These are phyloP conservation scores for Wasmannia auropunctata DNA, from an alignment of 1,140 invertebrate genomes.

Conservation along the genomic window DNA sequence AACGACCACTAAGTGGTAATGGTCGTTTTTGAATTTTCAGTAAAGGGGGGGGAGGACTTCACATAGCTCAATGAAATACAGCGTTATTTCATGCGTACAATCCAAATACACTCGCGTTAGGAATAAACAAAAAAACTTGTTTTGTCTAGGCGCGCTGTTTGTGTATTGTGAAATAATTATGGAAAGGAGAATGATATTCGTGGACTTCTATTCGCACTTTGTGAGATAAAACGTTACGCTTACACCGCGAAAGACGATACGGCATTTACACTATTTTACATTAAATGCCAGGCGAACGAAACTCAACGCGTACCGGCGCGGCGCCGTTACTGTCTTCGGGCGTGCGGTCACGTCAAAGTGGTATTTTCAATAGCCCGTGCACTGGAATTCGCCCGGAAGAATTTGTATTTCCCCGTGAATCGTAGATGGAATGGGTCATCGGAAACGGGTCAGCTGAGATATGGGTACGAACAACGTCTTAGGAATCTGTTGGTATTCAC, in stretches of 20 bases:
- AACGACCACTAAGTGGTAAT: no score
- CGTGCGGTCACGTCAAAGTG: constrained; percentile 79
- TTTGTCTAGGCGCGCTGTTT: not conserved
- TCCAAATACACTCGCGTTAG: not conserved
- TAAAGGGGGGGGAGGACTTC: no score
- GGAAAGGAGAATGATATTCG: not conserved
- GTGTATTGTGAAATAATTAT: not conserved
- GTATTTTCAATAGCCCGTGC: constrained; percentile 82
- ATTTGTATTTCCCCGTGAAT: constrained; percentile 79
- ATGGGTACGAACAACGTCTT: constrained; percentile 26
- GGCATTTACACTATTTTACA: constrained; percentile 61
- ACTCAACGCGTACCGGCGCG: not conserved
- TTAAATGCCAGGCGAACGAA: constrained; percentile 60
- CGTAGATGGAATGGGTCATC: constrained; percentile 45
- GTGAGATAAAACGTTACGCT: constrained; percentile 15
- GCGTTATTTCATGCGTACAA: not conserved
- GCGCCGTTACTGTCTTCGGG: constrained; percentile 47
- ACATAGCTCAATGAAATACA: no score
- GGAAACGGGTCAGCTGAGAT: constrained; percentile 33
- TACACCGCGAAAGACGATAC: constrained; percentile 26
- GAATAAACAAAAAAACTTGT: not conserved
- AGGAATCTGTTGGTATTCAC: constrained; percentile 29
- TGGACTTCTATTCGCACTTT: not conserved
- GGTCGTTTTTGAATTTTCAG: no score
- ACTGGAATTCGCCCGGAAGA: constrained; percentile 76